These are phyloP conservation scores for Gasteruption jaculator DNA, from an alignment of 2,888 invertebrate species.

Conservation along the genomic window DNA sequence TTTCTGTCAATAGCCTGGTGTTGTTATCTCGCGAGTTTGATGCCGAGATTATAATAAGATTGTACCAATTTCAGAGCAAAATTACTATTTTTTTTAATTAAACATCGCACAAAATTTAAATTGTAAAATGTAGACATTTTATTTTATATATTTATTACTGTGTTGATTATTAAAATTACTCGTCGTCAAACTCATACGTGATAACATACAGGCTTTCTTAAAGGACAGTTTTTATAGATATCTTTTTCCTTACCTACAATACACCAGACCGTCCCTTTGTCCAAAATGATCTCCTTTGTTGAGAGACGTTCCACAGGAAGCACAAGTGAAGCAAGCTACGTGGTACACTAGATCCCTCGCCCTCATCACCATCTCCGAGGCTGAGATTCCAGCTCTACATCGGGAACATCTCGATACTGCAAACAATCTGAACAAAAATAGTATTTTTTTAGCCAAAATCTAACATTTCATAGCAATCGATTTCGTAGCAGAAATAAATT, in stretches of 20 bases:
- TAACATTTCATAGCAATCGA: not conserved
- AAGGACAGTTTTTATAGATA: too few species aligned
- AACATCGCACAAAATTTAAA: too few species aligned
- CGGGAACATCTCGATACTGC: constrained; percentile 81
- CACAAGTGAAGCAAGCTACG: constrained; percentile 84
- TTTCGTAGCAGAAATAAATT: too few species aligned
- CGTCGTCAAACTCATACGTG: constrained; percentile 32
- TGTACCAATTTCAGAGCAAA: too few species aligned
- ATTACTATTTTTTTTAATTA: too few species aligned
- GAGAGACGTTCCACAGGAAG: constrained; percentile 75
- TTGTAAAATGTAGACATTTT: not conserved
- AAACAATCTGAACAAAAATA: constrained; percentile 67
- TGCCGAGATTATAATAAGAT: too few species aligned
- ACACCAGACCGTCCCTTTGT: constrained; percentile 76
- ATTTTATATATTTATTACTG: not conserved
- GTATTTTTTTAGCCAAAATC: constrained; percentile 4
- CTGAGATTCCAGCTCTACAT: constrained; percentile 79
- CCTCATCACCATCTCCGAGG: constrained; percentile 87
- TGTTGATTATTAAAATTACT: too few species aligned
- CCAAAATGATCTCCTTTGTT: constrained; percentile 90
- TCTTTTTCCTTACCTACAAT: constrained; percentile 55
- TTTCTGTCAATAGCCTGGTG: too few species aligned
- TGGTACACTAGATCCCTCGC: constrained; percentile 85
- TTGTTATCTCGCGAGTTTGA: too few species aligned
- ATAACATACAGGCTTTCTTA: too few species aligned